These are phyloP conservation scores for Narcine bancroftii DNA, from an alignment of 2,113 vertebrate genomes.

Conservation along the genomic window DNA sequence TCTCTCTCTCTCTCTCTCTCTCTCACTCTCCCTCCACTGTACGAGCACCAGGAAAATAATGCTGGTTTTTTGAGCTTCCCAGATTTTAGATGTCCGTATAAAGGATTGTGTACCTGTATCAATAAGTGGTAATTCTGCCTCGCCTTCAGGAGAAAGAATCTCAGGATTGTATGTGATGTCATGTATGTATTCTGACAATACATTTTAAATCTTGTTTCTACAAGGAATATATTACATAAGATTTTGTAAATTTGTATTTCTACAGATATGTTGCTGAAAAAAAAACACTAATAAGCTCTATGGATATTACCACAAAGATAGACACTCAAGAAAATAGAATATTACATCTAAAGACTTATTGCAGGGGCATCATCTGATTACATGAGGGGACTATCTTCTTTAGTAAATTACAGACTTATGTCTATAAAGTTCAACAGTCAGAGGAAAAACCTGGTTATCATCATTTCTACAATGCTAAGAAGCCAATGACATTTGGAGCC, in stretches of 20 bases:
- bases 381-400: neutral
- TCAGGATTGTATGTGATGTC: too few relatives aligned
- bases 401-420: conserved; percentile 5
- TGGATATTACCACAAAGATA: neutral
- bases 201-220: neutral
- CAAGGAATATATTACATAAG: neutral
- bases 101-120: too few relatives aligned
- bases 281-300: neutral
- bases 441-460: conserved; percentile 30
- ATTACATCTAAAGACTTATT: neutral
- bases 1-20: too few relatives aligned
- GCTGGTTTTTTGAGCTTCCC: too few relatives aligned
- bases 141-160: too few relatives aligned
- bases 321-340: neutral
- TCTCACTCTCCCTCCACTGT: too few relatives aligned
- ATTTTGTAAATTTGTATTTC: neutral
- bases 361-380: conserved; percentile 9
- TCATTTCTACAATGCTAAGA: conserved; percentile 32
- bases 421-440: neutral
- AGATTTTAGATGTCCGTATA: too few relatives aligned
- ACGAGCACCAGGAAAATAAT: too few relatives aligned
- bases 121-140: too few relatives aligned
- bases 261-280: neutral
- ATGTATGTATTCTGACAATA: too few relatives aligned
- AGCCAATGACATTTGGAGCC: conserved; percentile 26